Evolutionary conservation across 2,888 invertebrate genomes (phyloP).

Genomic region (Entomobrya proxima): DNA sequence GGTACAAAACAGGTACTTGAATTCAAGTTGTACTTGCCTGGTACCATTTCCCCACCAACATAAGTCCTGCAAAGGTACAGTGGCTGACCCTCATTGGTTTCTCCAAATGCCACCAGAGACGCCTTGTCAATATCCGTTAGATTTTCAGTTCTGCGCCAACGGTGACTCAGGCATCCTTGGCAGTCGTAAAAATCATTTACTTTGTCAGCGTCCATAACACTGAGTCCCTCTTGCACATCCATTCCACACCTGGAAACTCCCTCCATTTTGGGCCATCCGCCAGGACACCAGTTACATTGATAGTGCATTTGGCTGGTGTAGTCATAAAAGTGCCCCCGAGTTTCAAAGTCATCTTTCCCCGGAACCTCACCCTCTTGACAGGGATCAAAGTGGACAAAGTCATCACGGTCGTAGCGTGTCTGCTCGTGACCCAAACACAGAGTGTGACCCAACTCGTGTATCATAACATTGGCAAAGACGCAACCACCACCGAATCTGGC

Average conservation of each 20-base stretch:
- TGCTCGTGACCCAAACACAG: conserved; percentile 57
- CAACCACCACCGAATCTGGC: conserved; percentile 50
- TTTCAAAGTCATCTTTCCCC: not conserved
- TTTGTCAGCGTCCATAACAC: conserved; percentile 43
- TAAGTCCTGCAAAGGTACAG: not conserved
- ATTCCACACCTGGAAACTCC: not conserved
- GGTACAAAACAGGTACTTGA: not conserved
- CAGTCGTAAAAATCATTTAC: conserved; percentile 41
- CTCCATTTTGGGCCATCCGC: conserved; percentile 21
- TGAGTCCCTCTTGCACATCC: conserved; percentile 12
- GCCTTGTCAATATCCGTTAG: not conserved
- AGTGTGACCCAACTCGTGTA: conserved; percentile 58
- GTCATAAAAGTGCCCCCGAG: conserved; percentile 26
- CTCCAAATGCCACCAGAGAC: not conserved
- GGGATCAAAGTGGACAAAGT: not conserved
- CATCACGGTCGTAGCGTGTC: conserved; percentile 14
- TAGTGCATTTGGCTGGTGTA: conserved; percentile 55
- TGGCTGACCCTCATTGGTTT: not conserved
- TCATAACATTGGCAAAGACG: not conserved
- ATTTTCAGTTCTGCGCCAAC: not conserved
- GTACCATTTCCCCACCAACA: not conserved
- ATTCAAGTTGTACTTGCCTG: not conserved
- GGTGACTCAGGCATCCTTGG: conserved; percentile 9
- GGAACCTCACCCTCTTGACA: not conserved
- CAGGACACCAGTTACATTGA: conserved; percentile 22